These are phyloP conservation scores for Sebastes minor DNA, from an alignment of 2,797 vertebrate species.

Conservation along the genomic window DNA sequence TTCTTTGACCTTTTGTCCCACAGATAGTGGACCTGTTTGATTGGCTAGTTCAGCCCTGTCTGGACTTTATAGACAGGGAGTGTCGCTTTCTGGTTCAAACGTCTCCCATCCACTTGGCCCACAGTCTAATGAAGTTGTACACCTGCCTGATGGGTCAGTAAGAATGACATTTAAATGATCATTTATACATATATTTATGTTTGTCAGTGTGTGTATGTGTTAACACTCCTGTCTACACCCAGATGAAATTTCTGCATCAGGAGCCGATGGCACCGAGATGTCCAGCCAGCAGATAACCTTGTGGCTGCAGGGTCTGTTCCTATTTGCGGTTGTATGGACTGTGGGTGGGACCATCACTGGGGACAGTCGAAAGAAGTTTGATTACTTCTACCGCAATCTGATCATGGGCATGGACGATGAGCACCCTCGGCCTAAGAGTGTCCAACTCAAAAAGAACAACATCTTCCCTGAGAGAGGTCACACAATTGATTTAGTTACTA, in stretches of 20 bases:
- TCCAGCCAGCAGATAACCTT: slow-evolving; percentile 86
- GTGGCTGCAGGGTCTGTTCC: slow-evolving; percentile 92
- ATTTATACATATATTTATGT: background rate
- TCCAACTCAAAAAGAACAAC: slow-evolving; percentile 88
- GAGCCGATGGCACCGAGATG: slow-evolving; percentile 72
- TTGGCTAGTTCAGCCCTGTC: slow-evolving; percentile 91
- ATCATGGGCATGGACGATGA: slow-evolving; percentile 80
- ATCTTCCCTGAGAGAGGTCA: slow-evolving; percentile 91
- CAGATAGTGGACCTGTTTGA: slow-evolving; percentile 89
- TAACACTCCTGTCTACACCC: slow-evolving; percentile 5
- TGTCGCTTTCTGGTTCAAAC: slow-evolving; percentile 89
- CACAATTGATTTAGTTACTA: background rate
- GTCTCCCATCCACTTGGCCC: slow-evolving; percentile 87
- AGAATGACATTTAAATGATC: background rate
- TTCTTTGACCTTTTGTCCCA: slow-evolving; percentile 45
- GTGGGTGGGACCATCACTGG: slow-evolving; percentile 88
- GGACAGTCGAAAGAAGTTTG: slow-evolving; percentile 90
- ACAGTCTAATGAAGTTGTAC: slow-evolving; percentile 89
- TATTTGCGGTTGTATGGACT: slow-evolving; percentile 93
- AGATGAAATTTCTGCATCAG: slow-evolving; percentile 86
- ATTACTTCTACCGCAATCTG: slow-evolving; percentile 89
- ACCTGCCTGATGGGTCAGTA: slow-evolving; percentile 89
- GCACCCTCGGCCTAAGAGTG: slow-evolving; percentile 85
- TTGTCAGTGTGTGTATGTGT: background rate
- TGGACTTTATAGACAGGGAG: slow-evolving; percentile 85